These are phyloP conservation scores for Corythoichthys haematopterus DNA, from an alignment of 2,113 vertebrate species.

Conservation along the genomic window DNA sequence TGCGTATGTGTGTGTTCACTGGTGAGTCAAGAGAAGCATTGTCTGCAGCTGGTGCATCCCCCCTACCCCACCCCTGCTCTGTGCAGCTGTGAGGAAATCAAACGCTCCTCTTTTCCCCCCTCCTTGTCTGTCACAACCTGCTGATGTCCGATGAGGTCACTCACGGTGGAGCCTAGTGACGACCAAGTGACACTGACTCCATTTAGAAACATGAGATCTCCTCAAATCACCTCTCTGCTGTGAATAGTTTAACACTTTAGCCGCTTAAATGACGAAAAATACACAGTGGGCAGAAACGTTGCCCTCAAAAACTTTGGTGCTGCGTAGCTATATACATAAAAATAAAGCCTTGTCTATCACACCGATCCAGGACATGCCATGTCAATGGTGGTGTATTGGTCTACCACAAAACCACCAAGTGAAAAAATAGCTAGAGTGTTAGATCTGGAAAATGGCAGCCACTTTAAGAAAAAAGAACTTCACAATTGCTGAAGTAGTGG, in stretches of 20 bases:
- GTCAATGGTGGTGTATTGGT: slow-evolving; percentile 1
- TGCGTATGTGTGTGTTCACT: slow-evolving; percentile 65
- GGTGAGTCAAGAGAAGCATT: slow-evolving; percentile 77
- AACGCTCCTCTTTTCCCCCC: slow-evolving; percentile 69
- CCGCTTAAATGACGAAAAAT: neutral
- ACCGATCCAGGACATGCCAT: neutral
- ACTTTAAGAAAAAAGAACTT: neutral
- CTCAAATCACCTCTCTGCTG: neutral
- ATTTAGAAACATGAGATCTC: neutral
- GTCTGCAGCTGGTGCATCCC: slow-evolving; percentile 77
- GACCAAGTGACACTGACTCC: slow-evolving; percentile 21
- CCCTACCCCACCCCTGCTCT: slow-evolving; percentile 59
- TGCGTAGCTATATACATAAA: neutral
- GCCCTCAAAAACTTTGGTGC: neutral
- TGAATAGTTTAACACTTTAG: neutral
- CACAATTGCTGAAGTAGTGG: neutral
- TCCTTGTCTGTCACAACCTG: slow-evolving; percentile 59
- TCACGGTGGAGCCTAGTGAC: slow-evolving; percentile 42
- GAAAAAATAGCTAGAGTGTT: neutral
- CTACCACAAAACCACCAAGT: neutral
- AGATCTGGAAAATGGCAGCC: neutral
- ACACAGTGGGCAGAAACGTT: neutral
- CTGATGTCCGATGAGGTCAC: slow-evolving; percentile 66
- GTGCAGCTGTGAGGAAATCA: slow-evolving; percentile 82
- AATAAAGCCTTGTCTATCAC: slow-evolving; percentile 3